Evolutionary conservation across 23 tunicate species (phyloP).

Genomic region (Trididemnum miniatum): DNA sequence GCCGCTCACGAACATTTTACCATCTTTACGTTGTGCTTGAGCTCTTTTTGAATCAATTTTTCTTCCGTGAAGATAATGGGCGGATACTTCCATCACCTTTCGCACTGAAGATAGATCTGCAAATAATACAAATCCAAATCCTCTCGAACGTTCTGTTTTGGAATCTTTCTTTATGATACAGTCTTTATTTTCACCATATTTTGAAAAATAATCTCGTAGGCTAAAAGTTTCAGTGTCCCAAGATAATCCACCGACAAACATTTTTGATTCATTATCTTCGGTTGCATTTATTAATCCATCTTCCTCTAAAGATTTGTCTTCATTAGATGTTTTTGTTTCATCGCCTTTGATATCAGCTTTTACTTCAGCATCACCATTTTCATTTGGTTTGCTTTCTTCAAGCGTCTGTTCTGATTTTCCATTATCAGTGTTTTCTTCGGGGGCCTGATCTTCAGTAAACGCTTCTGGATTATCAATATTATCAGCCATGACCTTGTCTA

Average conservation of each 20-base stretch:
- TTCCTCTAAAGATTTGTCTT: conserved; percentile 37
- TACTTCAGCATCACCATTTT: conserved; percentile 20
- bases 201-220: conserved; percentile 60
- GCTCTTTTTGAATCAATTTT: conserved; percentile 95
- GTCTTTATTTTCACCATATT: conserved; percentile 79
- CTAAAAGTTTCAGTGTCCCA: conserved; percentile 78
- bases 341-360: conserved; percentile 25
- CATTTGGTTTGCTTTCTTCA: too few species aligned
- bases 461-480: conserved; percentile 4
- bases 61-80: conserved; percentile 77
- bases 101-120: conserved; percentile 56
- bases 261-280: conserved; percentile 75
- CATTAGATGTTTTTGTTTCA: conserved; percentile 13
- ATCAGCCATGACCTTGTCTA: too few species aligned
- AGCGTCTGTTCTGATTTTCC: neutral
- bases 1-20: conserved; percentile 97
- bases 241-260: conserved; percentile 97
- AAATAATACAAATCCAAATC: conserved; percentile 98
- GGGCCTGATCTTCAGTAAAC: neutral
- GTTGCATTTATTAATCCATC: conserved; percentile 60
- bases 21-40: conserved; percentile 85
- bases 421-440: neutral
- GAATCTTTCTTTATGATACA: conserved; percentile 87
- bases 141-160: conserved; percentile 84
- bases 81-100: conserved; percentile 37